Evolutionary conservation across 2,888 invertebrate species (phyloP).

Genomic region (Leptopilina drosophilae): DNA sequence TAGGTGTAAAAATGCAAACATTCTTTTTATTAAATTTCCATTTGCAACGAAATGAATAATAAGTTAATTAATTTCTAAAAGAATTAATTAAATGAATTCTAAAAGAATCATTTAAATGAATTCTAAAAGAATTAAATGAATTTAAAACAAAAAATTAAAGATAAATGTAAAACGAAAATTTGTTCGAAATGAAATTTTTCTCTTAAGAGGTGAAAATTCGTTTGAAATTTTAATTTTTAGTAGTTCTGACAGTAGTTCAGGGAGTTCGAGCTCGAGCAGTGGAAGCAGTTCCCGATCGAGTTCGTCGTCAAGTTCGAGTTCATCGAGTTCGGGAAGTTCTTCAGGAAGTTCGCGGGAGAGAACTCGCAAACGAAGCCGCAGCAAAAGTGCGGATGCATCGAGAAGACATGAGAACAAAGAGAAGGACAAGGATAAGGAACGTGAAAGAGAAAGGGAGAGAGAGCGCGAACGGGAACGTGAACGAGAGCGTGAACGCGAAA

Average conservation of each 20-base stretch:
- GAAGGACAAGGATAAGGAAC: constrained; percentile 77
- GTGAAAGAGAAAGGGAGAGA: constrained; percentile 76
- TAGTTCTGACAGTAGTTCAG: constrained; percentile 89
- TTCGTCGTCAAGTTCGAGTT: constrained; percentile 87
- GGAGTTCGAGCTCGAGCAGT: constrained; percentile 78
- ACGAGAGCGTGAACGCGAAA: constrained; percentile 67
- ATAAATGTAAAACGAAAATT: too few relatives aligned
- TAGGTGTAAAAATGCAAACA: not conserved
- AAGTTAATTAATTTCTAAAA: not conserved
- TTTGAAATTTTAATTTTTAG: constrained; percentile 70
- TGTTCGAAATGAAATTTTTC: too few relatives aligned
- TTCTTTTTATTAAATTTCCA: not conserved
- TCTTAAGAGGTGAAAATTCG: too few relatives aligned
- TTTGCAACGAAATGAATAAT: not conserved
- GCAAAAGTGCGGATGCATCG: constrained; percentile 73
- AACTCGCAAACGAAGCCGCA: constrained; percentile 79
- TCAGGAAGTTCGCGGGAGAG: constrained; percentile 81
- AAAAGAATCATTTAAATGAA: too few relatives aligned
- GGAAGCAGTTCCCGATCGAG: constrained; percentile 82
- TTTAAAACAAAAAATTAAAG: too few relatives aligned
- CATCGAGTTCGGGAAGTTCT: constrained; percentile 84
- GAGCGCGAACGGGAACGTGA: constrained; percentile 61
- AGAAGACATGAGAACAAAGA: constrained; percentile 77
- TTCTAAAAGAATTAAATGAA: too few relatives aligned
- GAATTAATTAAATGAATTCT: not conserved